phyloP scores from a whole-genome alignment of 2,113 vertebrate species.

The Galeopterus variegatus region DNA sequence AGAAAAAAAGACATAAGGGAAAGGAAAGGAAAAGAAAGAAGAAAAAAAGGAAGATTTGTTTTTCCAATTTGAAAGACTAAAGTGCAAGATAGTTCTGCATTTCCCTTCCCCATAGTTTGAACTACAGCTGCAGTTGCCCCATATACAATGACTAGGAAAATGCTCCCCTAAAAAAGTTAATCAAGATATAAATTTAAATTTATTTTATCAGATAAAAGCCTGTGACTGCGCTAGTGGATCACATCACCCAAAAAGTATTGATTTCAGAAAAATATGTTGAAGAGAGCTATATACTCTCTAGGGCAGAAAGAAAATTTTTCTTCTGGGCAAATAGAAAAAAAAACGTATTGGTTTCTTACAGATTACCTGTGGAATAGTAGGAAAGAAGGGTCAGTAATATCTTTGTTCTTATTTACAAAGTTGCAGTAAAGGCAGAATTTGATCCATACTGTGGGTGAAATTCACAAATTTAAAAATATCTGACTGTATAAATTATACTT shows the following conservation, averaged over 20 bases:
- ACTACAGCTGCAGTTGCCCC: neutral
- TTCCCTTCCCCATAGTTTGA: rapidly evolving
- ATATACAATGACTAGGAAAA: neutral
- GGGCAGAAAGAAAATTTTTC: neutral
- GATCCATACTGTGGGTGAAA: neutral
- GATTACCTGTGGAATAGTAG: too few relatives aligned
- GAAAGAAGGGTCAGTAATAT: neutral
- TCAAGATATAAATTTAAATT: neutral
- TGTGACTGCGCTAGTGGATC: rapidly evolving
- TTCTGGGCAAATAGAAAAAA: neutral
- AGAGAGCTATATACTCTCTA: neutral
- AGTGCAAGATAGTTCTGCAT: neutral
- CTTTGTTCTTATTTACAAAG: neutral
- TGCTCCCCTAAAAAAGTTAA: neutral
- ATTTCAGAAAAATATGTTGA: neutral
- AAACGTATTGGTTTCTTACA: neutral
- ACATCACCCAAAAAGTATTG: neutral
- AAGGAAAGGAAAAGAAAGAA: neutral
- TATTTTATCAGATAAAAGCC: neutral
- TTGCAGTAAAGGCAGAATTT: neutral
- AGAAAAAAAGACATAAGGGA: neutral
- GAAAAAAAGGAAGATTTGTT: neutral
- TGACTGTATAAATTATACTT: neutral
- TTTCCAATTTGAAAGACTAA: neutral
- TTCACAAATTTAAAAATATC: neutral